These are phyloP conservation scores for Melanostoma scalare DNA, from an alignment of 2,888 invertebrate genomes.

Conservation along the genomic window DNA sequence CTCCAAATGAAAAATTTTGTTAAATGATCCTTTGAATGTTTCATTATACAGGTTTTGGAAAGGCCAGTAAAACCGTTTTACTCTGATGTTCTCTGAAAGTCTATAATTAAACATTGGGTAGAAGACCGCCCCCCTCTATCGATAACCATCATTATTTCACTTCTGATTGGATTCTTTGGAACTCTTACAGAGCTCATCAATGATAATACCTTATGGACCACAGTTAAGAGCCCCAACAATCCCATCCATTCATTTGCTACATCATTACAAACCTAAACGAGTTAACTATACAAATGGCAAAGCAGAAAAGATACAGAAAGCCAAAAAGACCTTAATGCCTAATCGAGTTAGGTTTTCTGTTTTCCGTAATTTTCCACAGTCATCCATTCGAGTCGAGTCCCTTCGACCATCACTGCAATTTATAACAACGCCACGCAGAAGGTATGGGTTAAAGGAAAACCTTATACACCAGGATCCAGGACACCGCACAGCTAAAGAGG, in stretches of 20 bases:
- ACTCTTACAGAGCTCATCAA: conserved; percentile 45
- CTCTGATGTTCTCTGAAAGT: not conserved
- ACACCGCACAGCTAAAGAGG: conserved; percentile 56
- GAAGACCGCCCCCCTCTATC: not conserved
- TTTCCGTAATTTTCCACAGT: conserved; percentile 67
- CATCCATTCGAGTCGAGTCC: conserved; percentile 50
- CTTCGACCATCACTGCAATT: conserved; percentile 56
- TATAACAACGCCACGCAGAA: conserved; percentile 52
- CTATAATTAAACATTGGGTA: conserved; percentile 8
- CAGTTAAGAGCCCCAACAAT: conserved; percentile 18
- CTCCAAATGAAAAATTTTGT: conserved; percentile 45
- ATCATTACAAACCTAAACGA: conserved; percentile 51
- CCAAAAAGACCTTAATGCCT: conserved; percentile 58
- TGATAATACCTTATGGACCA: conserved; percentile 47
- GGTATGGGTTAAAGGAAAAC: conserved; percentile 1
- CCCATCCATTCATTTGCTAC: conserved; percentile 34
- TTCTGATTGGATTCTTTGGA: conserved; percentile 53
- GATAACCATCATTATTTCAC: conserved; percentile 27
- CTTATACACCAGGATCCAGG: not conserved
- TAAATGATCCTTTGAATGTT: conserved; percentile 49
- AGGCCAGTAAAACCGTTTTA: not conserved
- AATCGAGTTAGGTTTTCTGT: conserved; percentile 69
- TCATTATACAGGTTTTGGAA: not conserved
- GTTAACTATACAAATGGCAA: conserved; percentile 52
- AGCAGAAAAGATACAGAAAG: conserved; percentile 12